phyloP scores from a whole-genome alignment of 2,797 vertebrate genomes.

The Ctenopoma multispine region DNA sequence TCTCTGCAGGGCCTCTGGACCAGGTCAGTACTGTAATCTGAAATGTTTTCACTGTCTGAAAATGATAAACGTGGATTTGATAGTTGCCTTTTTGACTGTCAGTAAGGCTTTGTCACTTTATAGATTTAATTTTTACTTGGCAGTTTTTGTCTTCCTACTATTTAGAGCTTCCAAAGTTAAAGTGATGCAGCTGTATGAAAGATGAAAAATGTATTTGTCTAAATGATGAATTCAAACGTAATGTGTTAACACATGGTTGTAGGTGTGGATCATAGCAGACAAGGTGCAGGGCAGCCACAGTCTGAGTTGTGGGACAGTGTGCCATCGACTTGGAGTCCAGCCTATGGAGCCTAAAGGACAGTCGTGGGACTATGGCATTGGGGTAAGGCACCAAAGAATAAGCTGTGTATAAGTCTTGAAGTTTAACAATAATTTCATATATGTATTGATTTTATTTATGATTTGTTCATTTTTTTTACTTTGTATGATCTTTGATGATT shows the following conservation, averaged over 20 bases:
- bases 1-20: constrained; percentile 94
- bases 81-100: no score
- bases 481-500: no score
- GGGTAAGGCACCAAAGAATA: constrained; percentile 81
- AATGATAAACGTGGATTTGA: background rate
- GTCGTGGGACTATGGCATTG: constrained; percentile 97
- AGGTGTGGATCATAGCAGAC: constrained; percentile 98
- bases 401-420: background rate
- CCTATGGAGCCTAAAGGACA: constrained; percentile 90
- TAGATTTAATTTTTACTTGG: no score
- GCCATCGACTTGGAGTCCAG: constrained; percentile 90
- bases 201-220: background rate
- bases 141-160: background rate
- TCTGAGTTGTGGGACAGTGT: constrained; percentile 95
- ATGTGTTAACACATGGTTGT: background rate
- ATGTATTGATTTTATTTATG: no score
- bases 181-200: background rate
- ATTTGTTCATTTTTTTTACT: no score
- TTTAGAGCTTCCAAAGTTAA: background rate
- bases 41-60: background rate
- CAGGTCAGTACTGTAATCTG: constrained; percentile 80
- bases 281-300: constrained; percentile 97
- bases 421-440: no score
- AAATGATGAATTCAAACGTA: background rate
- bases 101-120: no score